phyloP scores from a whole-genome alignment of 2,797 vertebrate genomes.

The Schizothorax lantsangensis region DNA sequence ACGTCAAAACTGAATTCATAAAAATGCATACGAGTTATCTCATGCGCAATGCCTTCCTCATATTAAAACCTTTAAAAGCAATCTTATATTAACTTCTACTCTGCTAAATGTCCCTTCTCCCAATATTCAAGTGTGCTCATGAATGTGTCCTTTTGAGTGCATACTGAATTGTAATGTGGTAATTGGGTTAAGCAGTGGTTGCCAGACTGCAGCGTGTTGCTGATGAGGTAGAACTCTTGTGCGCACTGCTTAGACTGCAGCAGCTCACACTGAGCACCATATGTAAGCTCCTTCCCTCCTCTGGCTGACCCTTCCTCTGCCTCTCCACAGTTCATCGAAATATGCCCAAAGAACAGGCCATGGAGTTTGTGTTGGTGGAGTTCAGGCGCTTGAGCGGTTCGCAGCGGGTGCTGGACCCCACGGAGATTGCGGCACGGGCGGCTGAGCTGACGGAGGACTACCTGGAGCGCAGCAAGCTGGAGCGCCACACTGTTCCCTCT shows the following conservation, averaged over 20 bases:
- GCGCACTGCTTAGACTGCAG: constrained; percentile 36
- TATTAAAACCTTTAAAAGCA: background rate
- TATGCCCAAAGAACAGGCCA: constrained; percentile 83
- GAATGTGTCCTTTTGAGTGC: background rate
- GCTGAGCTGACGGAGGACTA: constrained; percentile 80
- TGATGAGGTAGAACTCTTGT: constrained; percentile 39
- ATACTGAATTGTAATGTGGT: constrained; percentile 17
- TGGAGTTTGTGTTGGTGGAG: constrained; percentile 77
- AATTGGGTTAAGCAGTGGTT: constrained; percentile 43
- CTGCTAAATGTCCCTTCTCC: background rate
- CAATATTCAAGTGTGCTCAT: background rate
- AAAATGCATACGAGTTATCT: background rate
- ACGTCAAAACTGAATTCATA: background rate
- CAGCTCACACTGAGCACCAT: constrained; percentile 47
- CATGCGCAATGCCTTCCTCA: background rate
- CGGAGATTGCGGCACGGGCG: constrained; percentile 75
- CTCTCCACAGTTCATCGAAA: constrained; percentile 76
- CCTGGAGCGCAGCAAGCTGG: constrained; percentile 73
- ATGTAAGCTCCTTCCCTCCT: constrained; percentile 52
- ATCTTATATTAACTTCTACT: background rate
- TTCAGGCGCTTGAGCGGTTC: constrained; percentile 70
- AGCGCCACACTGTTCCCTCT: constrained; percentile 74
- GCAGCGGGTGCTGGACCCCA: constrained; percentile 67
- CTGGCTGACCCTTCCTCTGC: constrained; percentile 54
- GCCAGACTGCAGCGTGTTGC: constrained; percentile 30